Conservation (phyloP, 2,797 vertebrate species). For the Poecilia wingei region DNA sequence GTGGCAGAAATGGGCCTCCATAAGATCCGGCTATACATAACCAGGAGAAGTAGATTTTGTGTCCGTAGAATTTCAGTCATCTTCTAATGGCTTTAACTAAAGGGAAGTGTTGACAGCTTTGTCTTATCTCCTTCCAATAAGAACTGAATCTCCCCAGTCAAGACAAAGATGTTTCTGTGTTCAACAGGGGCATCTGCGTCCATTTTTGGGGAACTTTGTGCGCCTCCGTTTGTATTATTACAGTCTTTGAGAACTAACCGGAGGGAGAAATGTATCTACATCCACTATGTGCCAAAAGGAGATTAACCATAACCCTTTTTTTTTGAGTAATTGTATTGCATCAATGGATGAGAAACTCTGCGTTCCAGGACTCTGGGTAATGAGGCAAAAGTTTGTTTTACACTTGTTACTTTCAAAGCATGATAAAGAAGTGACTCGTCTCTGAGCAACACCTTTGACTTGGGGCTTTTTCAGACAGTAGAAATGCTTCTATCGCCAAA, state of each 20-base stretch:
- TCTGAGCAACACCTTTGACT: not conserved
- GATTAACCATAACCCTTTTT: not conserved
- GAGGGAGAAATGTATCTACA: not conserved
- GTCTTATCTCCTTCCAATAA: not conserved
- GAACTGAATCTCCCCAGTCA: not conserved
- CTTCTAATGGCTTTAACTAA: not conserved
- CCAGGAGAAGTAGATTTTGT: not conserved
- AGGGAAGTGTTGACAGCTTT: not conserved
- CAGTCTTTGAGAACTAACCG: not conserved
- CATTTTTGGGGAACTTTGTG: not conserved
- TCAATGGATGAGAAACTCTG: constrained; percentile 18
- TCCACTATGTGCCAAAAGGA: not conserved
- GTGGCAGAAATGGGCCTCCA: not conserved
- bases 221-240: not conserved
- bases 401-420: constrained; percentile 19
- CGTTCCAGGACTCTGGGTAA: constrained; percentile 43
- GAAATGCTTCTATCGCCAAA: not conserved
- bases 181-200: not conserved
- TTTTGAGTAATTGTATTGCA: constrained; percentile 6
- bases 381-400: constrained; percentile 14
- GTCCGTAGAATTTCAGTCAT: not conserved
- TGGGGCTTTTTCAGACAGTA: not conserved
- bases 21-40: not conserved
- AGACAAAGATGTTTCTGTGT: not conserved
- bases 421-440: constrained; percentile 27